Evolutionary conservation across 2,113 vertebrate species (phyloP).

Genomic region (Spilogale gracilis): DNA sequence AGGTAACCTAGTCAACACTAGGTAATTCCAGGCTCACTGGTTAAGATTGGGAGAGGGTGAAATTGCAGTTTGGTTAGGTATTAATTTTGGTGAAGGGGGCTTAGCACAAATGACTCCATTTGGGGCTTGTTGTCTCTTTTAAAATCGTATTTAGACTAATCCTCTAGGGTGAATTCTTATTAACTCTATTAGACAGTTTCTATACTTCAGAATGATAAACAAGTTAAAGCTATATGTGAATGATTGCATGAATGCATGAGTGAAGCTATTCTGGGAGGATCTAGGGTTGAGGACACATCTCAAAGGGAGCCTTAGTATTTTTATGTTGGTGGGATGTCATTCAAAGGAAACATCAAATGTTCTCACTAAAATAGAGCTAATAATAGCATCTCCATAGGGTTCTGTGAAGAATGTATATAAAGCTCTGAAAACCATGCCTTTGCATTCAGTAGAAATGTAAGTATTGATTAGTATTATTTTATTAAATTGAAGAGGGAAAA

Average conservation of each 20-base stretch:
- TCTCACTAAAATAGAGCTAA: not conserved
- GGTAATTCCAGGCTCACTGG: not conserved
- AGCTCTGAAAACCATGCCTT: not conserved
- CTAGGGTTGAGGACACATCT: not conserved
- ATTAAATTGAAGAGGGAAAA: not conserved
- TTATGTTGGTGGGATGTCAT: not conserved
- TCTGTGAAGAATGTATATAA: not conserved
- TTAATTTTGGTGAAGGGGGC: not conserved
- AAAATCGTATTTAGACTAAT: not conserved
- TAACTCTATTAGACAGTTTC: not conserved
- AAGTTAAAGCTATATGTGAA: not conserved
- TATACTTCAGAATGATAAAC: not conserved
- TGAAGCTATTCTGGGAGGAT: not conserved
- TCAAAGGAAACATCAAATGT: not conserved
- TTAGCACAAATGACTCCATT: not conserved
- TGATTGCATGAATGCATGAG: not conserved
- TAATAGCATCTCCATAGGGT: not conserved
- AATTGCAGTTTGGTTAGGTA: not conserved
- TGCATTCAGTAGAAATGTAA: not conserved
- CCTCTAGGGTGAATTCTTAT: not conserved
- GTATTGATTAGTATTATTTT: not conserved
- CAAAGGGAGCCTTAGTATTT: not conserved
- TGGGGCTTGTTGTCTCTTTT: not conserved
- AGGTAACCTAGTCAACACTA: not conserved
- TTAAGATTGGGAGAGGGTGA: not conserved